Evolutionary conservation across 2,797 vertebrate genomes (phyloP).

Genomic region (Channa striata): DNA sequence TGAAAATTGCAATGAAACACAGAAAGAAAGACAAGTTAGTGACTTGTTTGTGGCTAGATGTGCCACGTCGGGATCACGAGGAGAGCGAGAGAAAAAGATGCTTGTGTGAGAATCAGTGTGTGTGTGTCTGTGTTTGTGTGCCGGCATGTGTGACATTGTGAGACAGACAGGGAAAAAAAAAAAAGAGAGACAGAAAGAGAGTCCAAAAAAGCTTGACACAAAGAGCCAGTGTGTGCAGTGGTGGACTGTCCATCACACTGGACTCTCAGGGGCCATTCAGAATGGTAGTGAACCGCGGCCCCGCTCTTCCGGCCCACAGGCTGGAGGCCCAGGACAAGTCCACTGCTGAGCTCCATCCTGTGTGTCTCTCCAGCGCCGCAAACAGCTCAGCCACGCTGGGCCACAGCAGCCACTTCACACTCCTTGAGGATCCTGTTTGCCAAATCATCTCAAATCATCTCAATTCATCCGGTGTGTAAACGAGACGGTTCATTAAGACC

Average conservation of each 20-base stretch:
- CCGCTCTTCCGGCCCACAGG: conserved; percentile 73
- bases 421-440: conserved; percentile 66
- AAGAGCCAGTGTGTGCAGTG: conserved; percentile 79
- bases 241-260: conserved; percentile 75
- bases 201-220: conserved; percentile 74
- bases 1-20: conserved; percentile 17
- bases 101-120: conserved; percentile 46
- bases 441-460: no score
- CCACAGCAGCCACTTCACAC: conserved; percentile 50
- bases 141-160: conserved; percentile 49
- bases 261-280: conserved; percentile 78
- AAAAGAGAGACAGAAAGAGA: conserved; percentile 34
- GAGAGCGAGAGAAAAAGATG: conserved; percentile 33
- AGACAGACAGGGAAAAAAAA: conserved; percentile 30
- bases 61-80: conserved; percentile 60
- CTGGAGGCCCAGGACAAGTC: conserved; percentile 71
- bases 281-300: conserved; percentile 64
- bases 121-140: conserved; percentile 43
- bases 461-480: conserved; percentile 40
- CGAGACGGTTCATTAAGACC: conserved; percentile 36
- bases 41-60: conserved; percentile 46
- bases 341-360: conserved; percentile 78
- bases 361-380: conserved; percentile 56
- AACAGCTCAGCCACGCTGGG: conserved; percentile 40
- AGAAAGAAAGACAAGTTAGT: conserved; percentile 46